phyloP scores from a whole-genome alignment of 2,113 vertebrate species.

The Halcyon malimbica region DNA sequence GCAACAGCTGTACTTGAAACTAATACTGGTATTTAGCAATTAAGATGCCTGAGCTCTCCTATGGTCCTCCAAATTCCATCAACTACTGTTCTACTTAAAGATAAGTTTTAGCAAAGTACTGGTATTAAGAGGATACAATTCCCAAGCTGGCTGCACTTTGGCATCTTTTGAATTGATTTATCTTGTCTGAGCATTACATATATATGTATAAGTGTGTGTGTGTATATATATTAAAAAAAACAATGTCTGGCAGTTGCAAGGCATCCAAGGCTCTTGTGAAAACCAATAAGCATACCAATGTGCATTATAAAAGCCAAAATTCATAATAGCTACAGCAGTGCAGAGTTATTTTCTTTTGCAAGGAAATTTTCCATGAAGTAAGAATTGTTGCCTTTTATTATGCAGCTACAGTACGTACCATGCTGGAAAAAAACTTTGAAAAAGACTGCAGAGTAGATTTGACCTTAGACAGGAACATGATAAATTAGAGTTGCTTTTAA shows the following conservation, averaged over 20 bases:
- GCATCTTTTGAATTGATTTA: not conserved
- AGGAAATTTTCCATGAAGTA: not conserved
- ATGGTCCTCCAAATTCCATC: not conserved
- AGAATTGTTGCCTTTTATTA: conserved; percentile 38
- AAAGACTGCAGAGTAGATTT: conserved; percentile 28
- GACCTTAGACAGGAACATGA: conserved; percentile 10
- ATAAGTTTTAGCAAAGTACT: not conserved
- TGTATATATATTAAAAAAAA: not conserved
- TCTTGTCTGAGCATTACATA: not conserved
- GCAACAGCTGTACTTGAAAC: not conserved
- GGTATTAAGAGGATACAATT: not conserved
- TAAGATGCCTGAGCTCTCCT: not conserved
- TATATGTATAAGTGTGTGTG: not conserved
- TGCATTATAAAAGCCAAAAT: conserved; percentile 18
- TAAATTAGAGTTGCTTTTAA: conserved; percentile 38
- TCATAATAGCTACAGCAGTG: not conserved
- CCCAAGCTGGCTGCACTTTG: not conserved
- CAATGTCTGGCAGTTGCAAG: not conserved
- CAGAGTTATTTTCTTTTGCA: not conserved
- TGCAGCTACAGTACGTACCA: conserved; percentile 10
- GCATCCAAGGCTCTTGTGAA: not conserved
- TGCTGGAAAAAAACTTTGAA: conserved; percentile 3
- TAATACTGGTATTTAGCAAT: not conserved
- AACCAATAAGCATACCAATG: not conserved
- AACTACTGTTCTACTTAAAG: not conserved